Percentiles rank a stretch among this genome's conserved stretches.
Evolutionary conservation across 1,140 invertebrate genomes (phyloP).

Genomic region (Antheraea mylitta): DNA sequence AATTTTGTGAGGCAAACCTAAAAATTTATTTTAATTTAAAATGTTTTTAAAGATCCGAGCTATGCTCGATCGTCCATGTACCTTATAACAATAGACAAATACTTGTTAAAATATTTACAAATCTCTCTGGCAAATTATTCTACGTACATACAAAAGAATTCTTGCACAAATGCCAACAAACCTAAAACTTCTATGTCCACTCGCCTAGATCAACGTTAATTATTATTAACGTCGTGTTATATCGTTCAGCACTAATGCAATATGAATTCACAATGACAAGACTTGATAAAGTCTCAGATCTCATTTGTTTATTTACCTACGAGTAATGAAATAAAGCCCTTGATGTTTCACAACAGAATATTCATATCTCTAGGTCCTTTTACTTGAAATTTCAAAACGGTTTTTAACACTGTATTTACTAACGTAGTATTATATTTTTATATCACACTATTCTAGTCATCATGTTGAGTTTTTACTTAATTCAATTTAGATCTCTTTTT

Average conservation of each 20-base stretch:
- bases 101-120: too few species aligned
- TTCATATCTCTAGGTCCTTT: neutral
- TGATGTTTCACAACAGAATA: neutral
- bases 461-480: too few species aligned
- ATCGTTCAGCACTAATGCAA: neutral
- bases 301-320: neutral
- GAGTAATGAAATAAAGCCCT: neutral
- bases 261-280: neutral
- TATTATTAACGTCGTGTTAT: neutral
- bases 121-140: too few species aligned
- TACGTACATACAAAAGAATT: neutral
- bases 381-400: neutral
- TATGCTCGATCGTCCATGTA: too few species aligned
- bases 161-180: neutral
- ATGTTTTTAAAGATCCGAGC: too few species aligned
- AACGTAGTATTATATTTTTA: too few species aligned
- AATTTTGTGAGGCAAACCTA: too few species aligned
- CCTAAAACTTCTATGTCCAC: neutral
- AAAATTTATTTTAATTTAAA: too few species aligned
- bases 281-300: neutral
- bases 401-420: too few species aligned
- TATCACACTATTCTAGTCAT: too few species aligned
- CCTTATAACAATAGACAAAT: neutral
- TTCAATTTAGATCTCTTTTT: too few species aligned
- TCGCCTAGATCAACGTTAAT: neutral